Percentiles rank a stretch among this genome's conserved stretches.
phyloP scores from a whole-genome alignment of 2,113 vertebrate species.

The Megalops atlanticus region DNA sequence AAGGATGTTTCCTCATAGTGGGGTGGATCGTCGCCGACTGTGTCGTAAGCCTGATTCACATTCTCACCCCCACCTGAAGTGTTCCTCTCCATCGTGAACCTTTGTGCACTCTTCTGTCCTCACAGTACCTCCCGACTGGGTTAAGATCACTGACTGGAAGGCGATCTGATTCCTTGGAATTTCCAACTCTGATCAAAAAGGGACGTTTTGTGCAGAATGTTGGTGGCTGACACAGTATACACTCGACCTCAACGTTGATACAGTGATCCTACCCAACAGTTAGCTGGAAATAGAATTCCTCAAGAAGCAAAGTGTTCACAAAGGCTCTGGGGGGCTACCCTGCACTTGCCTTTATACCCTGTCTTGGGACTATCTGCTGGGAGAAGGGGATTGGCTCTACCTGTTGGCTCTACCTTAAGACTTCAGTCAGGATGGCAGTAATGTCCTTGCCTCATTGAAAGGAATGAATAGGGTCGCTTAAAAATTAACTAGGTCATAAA shows the following conservation, averaged over 20 bases:
- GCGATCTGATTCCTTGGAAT: neutral
- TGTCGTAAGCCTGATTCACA: slow-evolving; percentile 56
- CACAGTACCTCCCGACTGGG: neutral
- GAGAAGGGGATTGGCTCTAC: slow-evolving; percentile 61
- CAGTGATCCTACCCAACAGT: slow-evolving; percentile 1
- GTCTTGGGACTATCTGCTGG: slow-evolving; percentile 40
- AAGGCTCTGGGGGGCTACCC: slow-evolving; percentile 32
- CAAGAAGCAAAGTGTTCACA: slow-evolving; percentile 9
- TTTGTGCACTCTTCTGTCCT: neutral
- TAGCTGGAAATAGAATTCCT: neutral
- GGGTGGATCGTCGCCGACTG: slow-evolving; percentile 75
- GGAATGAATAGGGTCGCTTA: slow-evolving; percentile 70
- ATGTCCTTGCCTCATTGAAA: slow-evolving; percentile 66
- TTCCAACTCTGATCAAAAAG: no score
- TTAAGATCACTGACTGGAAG: neutral
- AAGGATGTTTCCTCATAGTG: slow-evolving; percentile 84
- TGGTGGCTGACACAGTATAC: neutral
- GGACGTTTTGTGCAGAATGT: neutral
- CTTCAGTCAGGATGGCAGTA: slow-evolving; percentile 45
- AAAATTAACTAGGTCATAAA: slow-evolving; percentile 76
- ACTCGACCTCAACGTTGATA: neutral
- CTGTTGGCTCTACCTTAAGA: slow-evolving; percentile 58
- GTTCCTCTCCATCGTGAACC: slow-evolving; percentile 58
- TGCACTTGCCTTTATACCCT: slow-evolving; percentile 60
- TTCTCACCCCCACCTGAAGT: slow-evolving; percentile 51